These are phyloP conservation scores for Eristalis pertinax DNA, from an alignment of 2,888 invertebrate species.

Conservation along the genomic window DNA sequence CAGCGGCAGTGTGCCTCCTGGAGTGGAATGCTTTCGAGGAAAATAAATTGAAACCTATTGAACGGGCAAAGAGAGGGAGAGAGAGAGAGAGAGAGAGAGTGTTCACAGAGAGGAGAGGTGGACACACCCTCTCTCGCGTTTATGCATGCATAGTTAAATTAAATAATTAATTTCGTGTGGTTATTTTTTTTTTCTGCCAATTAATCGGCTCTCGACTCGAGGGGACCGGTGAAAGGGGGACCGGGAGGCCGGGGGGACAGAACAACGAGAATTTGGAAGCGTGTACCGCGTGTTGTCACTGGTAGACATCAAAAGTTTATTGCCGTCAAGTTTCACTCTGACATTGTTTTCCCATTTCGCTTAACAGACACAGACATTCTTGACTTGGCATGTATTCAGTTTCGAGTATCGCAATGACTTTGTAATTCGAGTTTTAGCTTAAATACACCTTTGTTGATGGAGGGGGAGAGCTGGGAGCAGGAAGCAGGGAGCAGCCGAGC, in stretches of 20 bases:
- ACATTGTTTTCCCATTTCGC: conserved; percentile 63
- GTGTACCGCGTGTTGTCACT: conserved; percentile 24
- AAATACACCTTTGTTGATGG: neutral
- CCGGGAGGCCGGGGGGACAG: no score
- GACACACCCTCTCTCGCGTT: conserved; percentile 24
- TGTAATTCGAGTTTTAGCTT: conserved; percentile 28
- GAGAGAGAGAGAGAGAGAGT: neutral
- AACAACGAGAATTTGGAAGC: neutral
- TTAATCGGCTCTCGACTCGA: neutral
- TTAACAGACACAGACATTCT: conserved; percentile 21
- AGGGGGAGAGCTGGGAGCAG: no score
- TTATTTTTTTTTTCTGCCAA: conserved; percentile 15
- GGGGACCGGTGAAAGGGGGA: neutral
- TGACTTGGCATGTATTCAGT: conserved; percentile 3
- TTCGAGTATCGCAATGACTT: conserved; percentile 17
- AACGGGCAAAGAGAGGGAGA: neutral
- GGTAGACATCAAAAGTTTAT: conserved; percentile 59
- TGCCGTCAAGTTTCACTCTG: conserved; percentile 62
- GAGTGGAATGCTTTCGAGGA: neutral
- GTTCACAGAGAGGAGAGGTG: neutral
- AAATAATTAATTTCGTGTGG: conserved; percentile 43
- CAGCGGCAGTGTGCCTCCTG: conserved; percentile 30
- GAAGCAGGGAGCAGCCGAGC: neutral
- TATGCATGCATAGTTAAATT: conserved; percentile 35
- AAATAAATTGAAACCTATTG: conserved; percentile 30